Conservation (phyloP, 2,888 invertebrate genomes). For the Parnassius orleans region DNA sequence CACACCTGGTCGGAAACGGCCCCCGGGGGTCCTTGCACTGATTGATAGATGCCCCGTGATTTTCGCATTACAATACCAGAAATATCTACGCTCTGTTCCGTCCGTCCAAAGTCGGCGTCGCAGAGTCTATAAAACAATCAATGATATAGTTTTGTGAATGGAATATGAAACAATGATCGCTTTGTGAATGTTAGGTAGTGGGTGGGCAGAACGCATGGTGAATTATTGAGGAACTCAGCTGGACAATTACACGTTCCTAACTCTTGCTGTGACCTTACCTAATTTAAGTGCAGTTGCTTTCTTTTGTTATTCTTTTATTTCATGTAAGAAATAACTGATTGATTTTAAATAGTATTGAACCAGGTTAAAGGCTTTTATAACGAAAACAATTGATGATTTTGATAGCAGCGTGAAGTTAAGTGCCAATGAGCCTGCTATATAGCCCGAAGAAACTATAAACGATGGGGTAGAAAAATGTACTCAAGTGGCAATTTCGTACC, state of each 20-base stretch:
- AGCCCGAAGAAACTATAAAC: no score
- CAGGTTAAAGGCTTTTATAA: no score
- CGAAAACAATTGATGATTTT: no score
- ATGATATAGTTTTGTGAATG: constrained; percentile 75
- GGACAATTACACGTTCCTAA: constrained; percentile 30
- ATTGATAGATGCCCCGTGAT: constrained; percentile 74
- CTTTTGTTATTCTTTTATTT: constrained; percentile 1
- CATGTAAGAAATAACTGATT: neutral
- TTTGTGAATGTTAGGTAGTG: constrained; percentile 48
- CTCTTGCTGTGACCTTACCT: constrained; percentile 2
- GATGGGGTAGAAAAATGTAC: no score
- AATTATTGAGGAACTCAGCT: constrained; percentile 48
- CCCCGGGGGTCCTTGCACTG: constrained; percentile 73
- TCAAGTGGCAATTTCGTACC: no score
- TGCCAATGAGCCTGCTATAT: no score
- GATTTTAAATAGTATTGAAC: no score
- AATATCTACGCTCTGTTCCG: constrained; percentile 44
- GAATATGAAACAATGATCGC: constrained; percentile 67
- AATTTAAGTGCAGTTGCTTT: constrained; percentile 3
- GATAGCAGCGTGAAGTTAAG: no score
- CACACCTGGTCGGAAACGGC: constrained; percentile 79
- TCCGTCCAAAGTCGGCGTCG: constrained; percentile 63
- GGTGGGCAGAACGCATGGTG: constrained; percentile 65
- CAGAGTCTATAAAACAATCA: constrained; percentile 79
- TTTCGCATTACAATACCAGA: constrained; percentile 56